These are phyloP conservation scores for Eucidaris tribuloides DNA, from an alignment of 35 echinoderm and acorn worm genomes.

Conservation along the genomic window DNA sequence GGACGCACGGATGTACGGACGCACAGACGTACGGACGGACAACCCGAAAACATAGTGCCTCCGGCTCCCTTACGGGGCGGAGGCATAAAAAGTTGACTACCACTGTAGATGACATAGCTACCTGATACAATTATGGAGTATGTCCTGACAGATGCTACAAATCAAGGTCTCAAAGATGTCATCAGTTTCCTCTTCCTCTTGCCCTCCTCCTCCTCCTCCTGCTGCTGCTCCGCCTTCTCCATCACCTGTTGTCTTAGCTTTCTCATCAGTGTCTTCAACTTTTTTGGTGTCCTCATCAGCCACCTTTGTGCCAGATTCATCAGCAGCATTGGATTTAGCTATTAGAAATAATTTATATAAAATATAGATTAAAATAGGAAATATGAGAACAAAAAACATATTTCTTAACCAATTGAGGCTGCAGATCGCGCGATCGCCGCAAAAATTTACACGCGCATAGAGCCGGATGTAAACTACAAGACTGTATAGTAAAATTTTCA, in stretches of 20 bases:
- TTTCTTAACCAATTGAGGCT: too few species aligned
- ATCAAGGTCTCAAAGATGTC: constrained; percentile 77
- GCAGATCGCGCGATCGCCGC: too few species aligned
- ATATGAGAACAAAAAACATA: background rate
- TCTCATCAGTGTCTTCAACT: background rate
- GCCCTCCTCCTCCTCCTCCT: background rate
- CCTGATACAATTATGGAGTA: constrained; percentile 90
- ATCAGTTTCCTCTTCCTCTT: constrained; percentile 36
- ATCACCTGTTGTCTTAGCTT: background rate
- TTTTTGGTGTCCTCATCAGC: background rate
- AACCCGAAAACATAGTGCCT: too few species aligned
- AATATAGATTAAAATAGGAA: background rate
- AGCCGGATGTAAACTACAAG: too few species aligned
- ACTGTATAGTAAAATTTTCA: too few species aligned
- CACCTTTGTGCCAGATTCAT: background rate
- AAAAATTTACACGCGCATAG: too few species aligned
- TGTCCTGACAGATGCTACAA: constrained; percentile 96
- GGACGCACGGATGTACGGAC: too few species aligned
- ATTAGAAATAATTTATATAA: background rate
- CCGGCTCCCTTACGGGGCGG: too few species aligned
- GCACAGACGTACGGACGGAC: too few species aligned
- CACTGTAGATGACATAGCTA: background rate
- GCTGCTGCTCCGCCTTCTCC: background rate
- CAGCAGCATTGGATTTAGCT: background rate
- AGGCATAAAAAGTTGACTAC: too few species aligned